Base-by-base conservation (phyloP, 2,797 vertebrate species). In the Hippoglossus hippoglossus region DNA sequence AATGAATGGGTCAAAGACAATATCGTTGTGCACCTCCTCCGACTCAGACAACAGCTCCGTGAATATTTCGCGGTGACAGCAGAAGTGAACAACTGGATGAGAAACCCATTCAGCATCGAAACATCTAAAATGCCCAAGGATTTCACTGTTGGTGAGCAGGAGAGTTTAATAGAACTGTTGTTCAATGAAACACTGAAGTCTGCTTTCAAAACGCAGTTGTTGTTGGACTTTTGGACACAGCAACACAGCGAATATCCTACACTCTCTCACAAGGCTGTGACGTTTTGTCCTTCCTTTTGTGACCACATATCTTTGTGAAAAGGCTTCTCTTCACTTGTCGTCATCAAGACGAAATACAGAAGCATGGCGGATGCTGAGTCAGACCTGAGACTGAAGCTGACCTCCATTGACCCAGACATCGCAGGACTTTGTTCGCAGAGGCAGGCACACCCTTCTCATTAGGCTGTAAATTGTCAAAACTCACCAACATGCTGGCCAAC, bases 161-260 rank as follows among this genome's bases (percentile, higher is more conserved):
- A 74, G 11, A 21, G 31, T 51, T 63, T 82, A 57, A 54, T 36
- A 36, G 24, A 24, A 24, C 24, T 24, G 24, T 24, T 24, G 24
- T 24, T 24, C 24, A 24, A 24, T 24, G 5, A 36, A 36, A 78
- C 66, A 26, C 9, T 77, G 24, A 24, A 51, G 46, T 7, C 31
- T 24, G 2, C 1, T 22, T 36, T 57, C 21, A 67, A 25, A 78
- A 63, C 5, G 2, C 67, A 68, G 16, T 53, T 12, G 0, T 10
- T 66, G 46, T 51, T 75, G 28, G 71, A 79, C 53, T 62, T 71
- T 56, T 73, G 60, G 55, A 82, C 78, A 18, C 6, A 83, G 39
- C 62, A 34, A 34, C 18, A 28, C 51, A 49, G 53, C 0, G 73
- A 73, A 54, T 75, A 75, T 31, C 6, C 64, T n/a, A 62, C 1